Conservation (phyloP, 2,888 invertebrate species). For the Fragum sueziense region DNA sequence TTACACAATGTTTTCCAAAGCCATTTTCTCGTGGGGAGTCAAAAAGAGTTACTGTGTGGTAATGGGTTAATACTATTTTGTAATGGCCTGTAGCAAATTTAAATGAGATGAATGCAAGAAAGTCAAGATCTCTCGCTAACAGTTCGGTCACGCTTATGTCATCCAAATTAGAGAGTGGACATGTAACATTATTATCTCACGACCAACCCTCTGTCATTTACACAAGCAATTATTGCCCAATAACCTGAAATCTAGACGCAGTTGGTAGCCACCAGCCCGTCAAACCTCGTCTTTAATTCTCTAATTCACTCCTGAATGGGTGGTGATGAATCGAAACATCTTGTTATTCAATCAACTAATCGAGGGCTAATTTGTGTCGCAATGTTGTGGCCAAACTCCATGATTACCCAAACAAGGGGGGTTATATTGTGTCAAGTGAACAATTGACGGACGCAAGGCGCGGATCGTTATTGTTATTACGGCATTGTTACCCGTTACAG, state of each 20-base stretch:
- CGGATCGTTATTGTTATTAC: slow-evolving; percentile 15
- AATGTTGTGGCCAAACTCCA: slow-evolving; percentile 1
- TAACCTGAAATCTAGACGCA: neutral
- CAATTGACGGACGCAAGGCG: slow-evolving; percentile 16
- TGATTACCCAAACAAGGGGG: slow-evolving; percentile 17
- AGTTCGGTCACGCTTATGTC: slow-evolving; percentile 18
- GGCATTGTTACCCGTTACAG: neutral
- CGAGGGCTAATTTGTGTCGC: slow-evolving; percentile 14
- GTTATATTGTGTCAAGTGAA: slow-evolving; percentile 17
- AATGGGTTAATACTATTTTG: too few species aligned
- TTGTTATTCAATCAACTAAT: slow-evolving; percentile 22
- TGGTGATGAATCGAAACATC: slow-evolving; percentile 1
- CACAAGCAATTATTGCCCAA: slow-evolving; percentile 20
- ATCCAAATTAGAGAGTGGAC: slow-evolving; percentile 18
- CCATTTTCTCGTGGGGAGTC: too few species aligned
- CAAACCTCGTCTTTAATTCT: neutral
- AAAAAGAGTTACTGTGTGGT: too few species aligned
- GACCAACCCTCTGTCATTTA: slow-evolving; percentile 9
- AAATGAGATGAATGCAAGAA: neutral
- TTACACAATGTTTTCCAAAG: too few species aligned
- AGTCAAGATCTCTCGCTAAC: neutral
- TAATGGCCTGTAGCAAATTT: too few species aligned
- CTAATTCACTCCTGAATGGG: neutral
- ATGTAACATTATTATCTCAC: neutral
- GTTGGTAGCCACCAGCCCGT: neutral